phyloP scores from a whole-genome alignment of 2,113 vertebrate genomes.

The Siniperca chuatsi region DNA sequence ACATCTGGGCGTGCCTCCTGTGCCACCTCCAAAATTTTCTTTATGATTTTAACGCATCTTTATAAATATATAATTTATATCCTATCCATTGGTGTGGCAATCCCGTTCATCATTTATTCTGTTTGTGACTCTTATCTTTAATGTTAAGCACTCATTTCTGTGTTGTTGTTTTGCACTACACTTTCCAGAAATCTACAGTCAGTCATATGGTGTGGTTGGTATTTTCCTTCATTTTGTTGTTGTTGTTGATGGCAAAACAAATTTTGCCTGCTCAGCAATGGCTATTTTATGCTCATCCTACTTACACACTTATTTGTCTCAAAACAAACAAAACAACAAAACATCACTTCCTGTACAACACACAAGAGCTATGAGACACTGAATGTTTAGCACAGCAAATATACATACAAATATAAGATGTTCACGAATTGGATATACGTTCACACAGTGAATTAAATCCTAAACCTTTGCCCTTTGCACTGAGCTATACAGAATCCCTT shows the following conservation, averaged over 20 bases:
- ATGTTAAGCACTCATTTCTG: background rate
- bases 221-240: background rate
- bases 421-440: background rate
- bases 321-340: background rate
- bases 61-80: too few species aligned
- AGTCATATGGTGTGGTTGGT: background rate
- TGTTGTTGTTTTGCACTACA: background rate
- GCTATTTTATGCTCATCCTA: background rate
- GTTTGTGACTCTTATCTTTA: background rate
- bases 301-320: background rate
- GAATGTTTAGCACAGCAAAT: background rate
- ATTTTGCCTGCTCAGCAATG: background rate
- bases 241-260: background rate
- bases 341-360: background rate
- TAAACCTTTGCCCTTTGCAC: background rate
- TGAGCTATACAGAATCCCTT: background rate
- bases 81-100: too few species aligned
- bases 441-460: background rate
- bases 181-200: background rate
- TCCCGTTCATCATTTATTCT: too few species aligned
- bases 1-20: too few species aligned
- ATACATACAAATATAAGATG: background rate
- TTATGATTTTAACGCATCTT: too few species aligned
- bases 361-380: background rate
- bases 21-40: too few species aligned